Conservation (phyloP, 2,888 invertebrate species). For the Pteria penguin region DNA sequence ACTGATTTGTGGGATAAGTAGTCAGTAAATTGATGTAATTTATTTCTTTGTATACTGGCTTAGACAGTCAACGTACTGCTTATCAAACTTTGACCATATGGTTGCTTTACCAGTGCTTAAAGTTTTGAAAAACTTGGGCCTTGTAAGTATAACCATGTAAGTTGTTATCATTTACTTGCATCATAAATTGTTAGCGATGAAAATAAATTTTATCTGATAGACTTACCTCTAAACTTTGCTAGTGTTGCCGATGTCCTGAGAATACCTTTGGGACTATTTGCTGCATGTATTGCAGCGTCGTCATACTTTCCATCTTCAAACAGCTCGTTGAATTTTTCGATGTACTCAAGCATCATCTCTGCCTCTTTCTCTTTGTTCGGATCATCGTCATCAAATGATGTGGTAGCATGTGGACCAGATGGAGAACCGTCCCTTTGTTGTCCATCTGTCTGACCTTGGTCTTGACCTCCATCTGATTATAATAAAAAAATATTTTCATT, state of each 20-base stretch:
- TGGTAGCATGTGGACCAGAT: conserved; percentile 44
- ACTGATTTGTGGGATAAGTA: no score
- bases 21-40: no score
- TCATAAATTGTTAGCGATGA: no score
- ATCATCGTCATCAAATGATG: conserved; percentile 77
- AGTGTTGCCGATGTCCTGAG: conserved; percentile 78
- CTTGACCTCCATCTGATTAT: conserved; percentile 43
- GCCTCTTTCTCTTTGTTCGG: conserved; percentile 79
- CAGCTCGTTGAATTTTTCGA: conserved; percentile 79
- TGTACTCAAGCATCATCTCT: conserved; percentile 79
- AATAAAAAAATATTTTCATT: no score
- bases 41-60: no score
- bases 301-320: conserved; percentile 77
- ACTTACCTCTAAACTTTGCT: conserved; percentile 76
- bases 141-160: no score
- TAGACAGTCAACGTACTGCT: no score
- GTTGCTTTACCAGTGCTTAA: no score
- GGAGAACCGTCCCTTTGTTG: conserved; percentile 54
- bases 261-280: conserved; percentile 79
- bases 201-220: neutral
- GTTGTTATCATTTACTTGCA: no score
- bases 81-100: no score
- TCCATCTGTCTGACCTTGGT: conserved; percentile 39
- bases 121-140: no score
- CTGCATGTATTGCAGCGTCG: conserved; percentile 79